phyloP scores from a whole-genome alignment of 2,797 vertebrate genomes.

The Alfaro cultratus region DNA sequence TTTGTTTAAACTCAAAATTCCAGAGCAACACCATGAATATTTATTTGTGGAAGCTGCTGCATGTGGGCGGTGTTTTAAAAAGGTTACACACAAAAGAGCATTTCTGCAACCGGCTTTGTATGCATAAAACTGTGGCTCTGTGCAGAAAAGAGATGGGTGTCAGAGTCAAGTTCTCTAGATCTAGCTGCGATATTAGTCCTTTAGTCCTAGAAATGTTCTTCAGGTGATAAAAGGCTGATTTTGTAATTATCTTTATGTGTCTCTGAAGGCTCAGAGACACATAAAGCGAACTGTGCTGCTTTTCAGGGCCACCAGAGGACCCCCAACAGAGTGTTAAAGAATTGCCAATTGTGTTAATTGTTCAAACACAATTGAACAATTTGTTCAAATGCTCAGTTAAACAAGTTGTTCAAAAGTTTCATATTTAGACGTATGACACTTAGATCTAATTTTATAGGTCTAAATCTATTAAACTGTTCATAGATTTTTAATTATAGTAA shows the following conservation, averaged over 20 bases:
- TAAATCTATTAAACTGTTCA: background rate
- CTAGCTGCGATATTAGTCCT: too few species aligned
- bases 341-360: background rate
- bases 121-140: background rate
- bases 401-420: too few species aligned
- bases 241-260: too few species aligned
- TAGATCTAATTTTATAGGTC: too few species aligned
- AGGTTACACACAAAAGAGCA: background rate
- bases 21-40: constrained; percentile 41
- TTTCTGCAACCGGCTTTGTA: background rate
- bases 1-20: constrained; percentile 23
- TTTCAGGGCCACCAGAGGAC: background rate
- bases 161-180: too few species aligned
- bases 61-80: constrained; percentile 23
- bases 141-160: background rate
- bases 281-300: background rate
- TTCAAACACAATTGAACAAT: background rate
- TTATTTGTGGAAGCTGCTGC: constrained; percentile 34
- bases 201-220: too few species aligned
- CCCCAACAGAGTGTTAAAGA: background rate
- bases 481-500: background rate
- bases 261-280: too few species aligned
- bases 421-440: too few species aligned
- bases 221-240: too few species aligned
- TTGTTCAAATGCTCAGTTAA: too few species aligned